Conservation (phyloP, 2,888 invertebrate species). For the Synanthedon andrenaeformis region DNA sequence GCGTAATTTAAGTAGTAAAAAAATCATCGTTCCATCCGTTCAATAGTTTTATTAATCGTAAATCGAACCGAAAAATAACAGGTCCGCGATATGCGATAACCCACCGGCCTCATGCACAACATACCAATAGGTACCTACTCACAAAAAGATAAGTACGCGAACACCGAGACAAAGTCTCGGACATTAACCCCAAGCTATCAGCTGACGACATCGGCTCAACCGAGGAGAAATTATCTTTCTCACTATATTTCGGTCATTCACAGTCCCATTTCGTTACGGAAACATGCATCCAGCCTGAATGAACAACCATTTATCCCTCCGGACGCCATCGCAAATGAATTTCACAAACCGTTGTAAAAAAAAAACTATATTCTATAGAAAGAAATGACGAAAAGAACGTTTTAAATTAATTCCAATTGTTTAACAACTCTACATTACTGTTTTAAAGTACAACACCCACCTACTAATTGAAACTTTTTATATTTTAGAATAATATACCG, state of each 20-base stretch:
- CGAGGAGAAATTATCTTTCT: conserved; percentile 54
- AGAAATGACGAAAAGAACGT: too few species aligned
- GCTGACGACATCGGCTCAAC: conserved; percentile 61
- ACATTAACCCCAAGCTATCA: conserved; percentile 55
- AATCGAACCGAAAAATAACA: conserved; percentile 29
- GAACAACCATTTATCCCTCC: background rate
- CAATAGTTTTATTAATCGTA: background rate
- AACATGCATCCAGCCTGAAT: background rate
- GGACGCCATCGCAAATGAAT: conserved; percentile 2
- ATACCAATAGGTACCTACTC: conserved; percentile 6
- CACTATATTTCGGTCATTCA: conserved; percentile 56
- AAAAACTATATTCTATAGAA: too few species aligned
- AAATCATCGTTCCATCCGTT: background rate
- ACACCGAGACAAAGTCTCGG: conserved; percentile 61
- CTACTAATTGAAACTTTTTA: too few species aligned
- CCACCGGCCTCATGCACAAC: conserved; percentile 35
- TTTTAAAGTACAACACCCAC: too few species aligned
- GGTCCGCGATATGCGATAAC: conserved; percentile 35
- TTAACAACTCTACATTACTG: too few species aligned
- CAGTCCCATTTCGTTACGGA: conserved; percentile 15
- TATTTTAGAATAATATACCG: too few species aligned
- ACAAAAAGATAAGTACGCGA: conserved; percentile 45
- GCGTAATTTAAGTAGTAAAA: too few species aligned
- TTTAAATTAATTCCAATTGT: too few species aligned
- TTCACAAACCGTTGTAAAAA: too few species aligned